Evolutionary conservation across 2,113 vertebrate genomes (phyloP), one percentile per base, ranked within the genome.

Genomic region (Polypterus bichir): DNA sequence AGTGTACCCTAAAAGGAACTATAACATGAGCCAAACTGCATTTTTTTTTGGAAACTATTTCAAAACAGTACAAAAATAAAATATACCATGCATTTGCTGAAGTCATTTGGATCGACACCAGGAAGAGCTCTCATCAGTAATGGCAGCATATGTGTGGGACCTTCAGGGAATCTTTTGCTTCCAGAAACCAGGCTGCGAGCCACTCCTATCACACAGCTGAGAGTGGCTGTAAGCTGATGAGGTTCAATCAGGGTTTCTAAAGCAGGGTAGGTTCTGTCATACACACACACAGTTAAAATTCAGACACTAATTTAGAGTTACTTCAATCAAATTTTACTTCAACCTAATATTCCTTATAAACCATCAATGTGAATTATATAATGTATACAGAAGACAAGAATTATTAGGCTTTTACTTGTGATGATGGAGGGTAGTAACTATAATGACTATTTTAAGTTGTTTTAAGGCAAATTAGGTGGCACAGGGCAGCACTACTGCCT

Each of bases 81-180:
- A 74, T 88, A 70, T 72, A 98, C 96, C 95, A 99, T 99, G 81
- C 96, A 98, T 75, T 99, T 99, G 86, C 94, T 97, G 75, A 99
- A 99, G 81, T 99, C 96, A 62, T 99, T 99, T 47, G 96, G 96
- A 80, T 99, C 96, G 59, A 99, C 95, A 4, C 96, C 96, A 49
- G 96, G 96, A 70, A 99, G 74, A 0, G 96, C 92, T 82, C 95
- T 91, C 93, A 99, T 96, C 71, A 99, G 81, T 3, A 99, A 88
- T 74, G 96, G 96, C 69, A 99, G 82, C 89, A 97, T 93, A 73
- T 99, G 96, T 47, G 93, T 93, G 49, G 93, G 94, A 53, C 96
- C 95, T 83, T 97, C 92, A 60, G 94, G 95, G 79, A 90, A 97
- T 80, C 86, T 91, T 62, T 61, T 85, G 1, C 88, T 89, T 11